Percentiles rank a stretch among this genome's conserved stretches.
Conservation (phyloP, 2,888 invertebrate species). For the Lasioglossum morio region DNA sequence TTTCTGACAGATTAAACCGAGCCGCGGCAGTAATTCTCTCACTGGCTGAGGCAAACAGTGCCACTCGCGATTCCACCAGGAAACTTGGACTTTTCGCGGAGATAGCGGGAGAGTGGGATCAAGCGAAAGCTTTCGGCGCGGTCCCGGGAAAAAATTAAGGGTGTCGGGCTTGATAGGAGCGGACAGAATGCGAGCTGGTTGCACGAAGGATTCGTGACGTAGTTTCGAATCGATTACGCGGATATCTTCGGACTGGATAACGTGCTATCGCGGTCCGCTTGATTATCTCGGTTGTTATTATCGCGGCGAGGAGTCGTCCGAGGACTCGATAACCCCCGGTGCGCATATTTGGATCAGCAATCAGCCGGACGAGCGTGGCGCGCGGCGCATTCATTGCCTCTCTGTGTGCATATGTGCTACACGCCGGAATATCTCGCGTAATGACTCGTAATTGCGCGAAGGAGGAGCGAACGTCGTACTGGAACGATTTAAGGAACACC, state of each 20-base stretch:
- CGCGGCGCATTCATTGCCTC: neutral
- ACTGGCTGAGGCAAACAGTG: slow-evolving; percentile 31
- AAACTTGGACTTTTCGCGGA: slow-evolving; percentile 25
- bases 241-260: neutral
- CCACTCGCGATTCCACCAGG: slow-evolving; percentile 29
- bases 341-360: slow-evolving; percentile 21
- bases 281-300: slow-evolving; percentile 39
- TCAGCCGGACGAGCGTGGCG: slow-evolving; percentile 34
- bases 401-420: slow-evolving; percentile 35
- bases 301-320: slow-evolving; percentile 19
- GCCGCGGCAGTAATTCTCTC: slow-evolving; percentile 45
- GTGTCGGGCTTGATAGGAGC: neutral
- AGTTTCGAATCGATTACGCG: slow-evolving; percentile 24
- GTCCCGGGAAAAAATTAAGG: slow-evolving; percentile 1
- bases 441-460: slow-evolving; percentile 73
- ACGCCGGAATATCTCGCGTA: slow-evolving; percentile 68
- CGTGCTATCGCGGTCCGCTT: neutral
- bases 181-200: neutral
- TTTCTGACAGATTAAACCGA: slow-evolving; percentile 61
- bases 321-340: neutral
- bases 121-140: neutral
- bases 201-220: neutral
- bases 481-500: slow-evolving; percentile 74
- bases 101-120: neutral
- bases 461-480: slow-evolving; percentile 71